These are phyloP conservation scores for Cephus pygmeus DNA, from an alignment of 2,888 invertebrate genomes.

Conservation along the genomic window DNA sequence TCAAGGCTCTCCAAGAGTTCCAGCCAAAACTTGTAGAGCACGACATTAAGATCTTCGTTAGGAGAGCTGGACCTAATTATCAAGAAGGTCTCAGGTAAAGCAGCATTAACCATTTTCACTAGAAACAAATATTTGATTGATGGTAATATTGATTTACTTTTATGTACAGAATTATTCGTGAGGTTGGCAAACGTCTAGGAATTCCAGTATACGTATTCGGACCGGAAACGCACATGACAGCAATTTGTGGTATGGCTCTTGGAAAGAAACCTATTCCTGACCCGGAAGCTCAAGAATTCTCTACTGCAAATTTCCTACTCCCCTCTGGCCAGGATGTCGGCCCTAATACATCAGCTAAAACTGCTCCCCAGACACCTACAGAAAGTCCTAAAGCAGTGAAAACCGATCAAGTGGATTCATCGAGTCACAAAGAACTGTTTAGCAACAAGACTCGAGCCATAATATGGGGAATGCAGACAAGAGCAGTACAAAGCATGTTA, in stretches of 20 bases:
- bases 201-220: slow-evolving; percentile 97
- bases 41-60: slow-evolving; percentile 93
- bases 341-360: slow-evolving; percentile 41
- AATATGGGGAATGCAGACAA: slow-evolving; percentile 99
- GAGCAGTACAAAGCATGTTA: slow-evolving; percentile 96
- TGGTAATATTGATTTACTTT: slow-evolving; percentile 9
- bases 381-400: slow-evolving; percentile 1
- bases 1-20: slow-evolving; percentile 93
- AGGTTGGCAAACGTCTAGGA: slow-evolving; percentile 73
- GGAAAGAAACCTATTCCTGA: slow-evolving; percentile 88
- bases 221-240: slow-evolving; percentile 99
- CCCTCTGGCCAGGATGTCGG: slow-evolving; percentile 77
- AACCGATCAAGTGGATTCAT: slow-evolving; percentile 10
- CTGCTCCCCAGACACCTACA: slow-evolving; percentile 18
- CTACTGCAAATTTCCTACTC: slow-evolving; percentile 90
- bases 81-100: slow-evolving; percentile 91
- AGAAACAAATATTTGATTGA: slow-evolving; percentile 8
- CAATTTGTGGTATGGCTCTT: slow-evolving; percentile 98
- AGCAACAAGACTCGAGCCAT: slow-evolving; percentile 89
- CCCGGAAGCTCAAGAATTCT: slow-evolving; percentile 76
- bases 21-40: slow-evolving; percentile 90
- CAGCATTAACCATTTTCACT: slow-evolving; percentile 13
- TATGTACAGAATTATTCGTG: slow-evolving; percentile 56
- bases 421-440: slow-evolving; percentile 74
- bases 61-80: slow-evolving; percentile 98